Percentiles rank a stretch among this genome's conserved stretches.
These are phyloP conservation scores for Andrena dorsata DNA, from an alignment of 2,888 invertebrate species.

Conservation along the genomic window DNA sequence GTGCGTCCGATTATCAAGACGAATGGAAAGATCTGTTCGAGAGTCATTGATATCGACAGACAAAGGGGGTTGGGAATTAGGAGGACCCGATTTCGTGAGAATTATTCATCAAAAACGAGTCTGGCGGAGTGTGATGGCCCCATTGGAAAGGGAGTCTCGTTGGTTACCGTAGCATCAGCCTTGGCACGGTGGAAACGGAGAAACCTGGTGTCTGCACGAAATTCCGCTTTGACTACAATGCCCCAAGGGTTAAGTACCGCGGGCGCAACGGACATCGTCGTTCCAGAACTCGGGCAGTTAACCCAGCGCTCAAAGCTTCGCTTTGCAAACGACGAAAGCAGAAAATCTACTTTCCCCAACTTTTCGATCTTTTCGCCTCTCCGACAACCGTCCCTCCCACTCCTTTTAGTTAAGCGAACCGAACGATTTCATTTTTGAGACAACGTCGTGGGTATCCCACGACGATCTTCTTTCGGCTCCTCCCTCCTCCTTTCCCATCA, in stretches of 20 bases:
- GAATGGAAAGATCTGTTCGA: not conserved
- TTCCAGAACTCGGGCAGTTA: constrained; percentile 62
- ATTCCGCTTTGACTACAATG: constrained; percentile 62
- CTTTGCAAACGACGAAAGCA: constrained; percentile 59
- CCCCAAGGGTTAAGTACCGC: constrained; percentile 60
- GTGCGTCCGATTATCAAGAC: not conserved
- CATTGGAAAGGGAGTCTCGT: constrained; percentile 41
- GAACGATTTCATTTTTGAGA: constrained; percentile 50
- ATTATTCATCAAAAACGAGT: constrained; percentile 31
- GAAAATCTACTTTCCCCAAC: constrained; percentile 61
- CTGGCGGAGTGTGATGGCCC: constrained; percentile 6
- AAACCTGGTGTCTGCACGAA: constrained; percentile 57
- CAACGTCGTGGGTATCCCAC: constrained; percentile 24
- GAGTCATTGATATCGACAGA: not conserved
- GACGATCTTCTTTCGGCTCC: not conserved
- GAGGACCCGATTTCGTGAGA: not conserved
- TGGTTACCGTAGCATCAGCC: constrained; percentile 32
- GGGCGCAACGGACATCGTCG: constrained; percentile 60
- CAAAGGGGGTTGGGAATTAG: not conserved
- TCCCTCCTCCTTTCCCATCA: not conserved
- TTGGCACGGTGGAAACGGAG: constrained; percentile 43
- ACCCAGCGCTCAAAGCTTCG: constrained; percentile 57
- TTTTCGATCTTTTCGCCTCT: constrained; percentile 50
- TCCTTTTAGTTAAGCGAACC: constrained; percentile 27
- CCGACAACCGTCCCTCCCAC: too few species aligned